These are phyloP conservation scores for Cephalotes varians DNA, from an alignment of 2,888 invertebrate genomes.

Conservation along the genomic window DNA sequence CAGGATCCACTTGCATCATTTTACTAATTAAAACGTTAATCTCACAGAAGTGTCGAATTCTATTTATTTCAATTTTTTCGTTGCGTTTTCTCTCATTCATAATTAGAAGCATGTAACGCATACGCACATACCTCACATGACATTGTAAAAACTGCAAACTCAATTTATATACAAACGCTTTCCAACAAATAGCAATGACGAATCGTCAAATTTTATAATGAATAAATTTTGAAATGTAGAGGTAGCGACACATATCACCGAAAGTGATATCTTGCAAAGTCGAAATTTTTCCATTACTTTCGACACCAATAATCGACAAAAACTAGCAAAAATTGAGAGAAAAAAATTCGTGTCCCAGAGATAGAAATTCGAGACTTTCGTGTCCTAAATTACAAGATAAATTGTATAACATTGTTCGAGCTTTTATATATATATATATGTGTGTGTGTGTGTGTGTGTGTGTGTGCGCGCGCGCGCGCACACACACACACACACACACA, in stretches of 20 bases:
- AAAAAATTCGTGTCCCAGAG: not conserved
- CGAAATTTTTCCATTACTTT: conserved; percentile 7
- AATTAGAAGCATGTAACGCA: not conserved
- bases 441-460: too few relatives aligned
- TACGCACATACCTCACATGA: not conserved
- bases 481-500: too few relatives aligned
- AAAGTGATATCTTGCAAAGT: conserved; percentile 1
- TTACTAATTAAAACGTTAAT: not conserved
- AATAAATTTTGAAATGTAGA: not conserved
- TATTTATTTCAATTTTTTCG: not conserved
- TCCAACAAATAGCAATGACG: not conserved
- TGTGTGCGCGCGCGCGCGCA: too few relatives aligned
- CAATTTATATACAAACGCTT: too few relatives aligned
- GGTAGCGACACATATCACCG: not conserved
- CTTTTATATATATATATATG: too few relatives aligned
- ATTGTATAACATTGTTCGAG: not conserved
- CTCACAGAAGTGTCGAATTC: not conserved
- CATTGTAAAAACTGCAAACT: not conserved
- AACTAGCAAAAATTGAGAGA: conserved; percentile 7
- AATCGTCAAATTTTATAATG: conserved; percentile 11
- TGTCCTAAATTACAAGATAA: conserved; percentile 9
- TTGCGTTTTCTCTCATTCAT: not conserved
- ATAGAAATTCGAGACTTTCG: not conserved
- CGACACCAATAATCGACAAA: conserved; percentile 7
- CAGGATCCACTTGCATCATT: conserved; percentile 5